phyloP scores from a whole-genome alignment of 2,888 invertebrate genomes.

The Ceraclea dissimilis region DNA sequence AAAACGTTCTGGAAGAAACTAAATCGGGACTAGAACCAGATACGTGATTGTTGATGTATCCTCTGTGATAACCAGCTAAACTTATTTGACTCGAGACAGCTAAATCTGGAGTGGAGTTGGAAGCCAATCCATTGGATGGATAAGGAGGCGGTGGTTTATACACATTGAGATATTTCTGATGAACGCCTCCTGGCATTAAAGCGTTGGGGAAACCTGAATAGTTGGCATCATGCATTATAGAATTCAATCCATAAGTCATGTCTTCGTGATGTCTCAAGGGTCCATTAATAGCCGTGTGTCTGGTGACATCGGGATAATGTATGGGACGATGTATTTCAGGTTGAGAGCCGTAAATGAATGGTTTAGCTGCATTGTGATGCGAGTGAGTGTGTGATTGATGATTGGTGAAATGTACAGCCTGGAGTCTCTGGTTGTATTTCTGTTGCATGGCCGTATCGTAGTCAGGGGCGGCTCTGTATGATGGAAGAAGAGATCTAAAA shows the following conservation, averaged over 20 bases:
- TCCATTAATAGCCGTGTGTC: conserved; percentile 41
- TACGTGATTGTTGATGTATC: conserved; percentile 50
- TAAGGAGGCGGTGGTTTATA: conserved; percentile 84
- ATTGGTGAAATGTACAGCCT: conserved; percentile 40
- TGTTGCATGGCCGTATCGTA: conserved; percentile 90
- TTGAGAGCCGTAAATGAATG: conserved; percentile 59
- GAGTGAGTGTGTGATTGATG: conserved; percentile 35
- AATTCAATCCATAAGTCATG: conserved; percentile 37
- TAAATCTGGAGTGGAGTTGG: conserved; percentile 78
- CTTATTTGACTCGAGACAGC: conserved; percentile 59
- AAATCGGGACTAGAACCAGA: conserved; percentile 73
- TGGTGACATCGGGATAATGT: conserved; percentile 60
- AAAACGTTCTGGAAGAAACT: conserved; percentile 62
- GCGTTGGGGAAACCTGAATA: conserved; percentile 31
- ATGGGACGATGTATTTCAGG: conserved; percentile 61
- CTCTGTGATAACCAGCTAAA: conserved; percentile 37
- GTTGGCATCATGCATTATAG: conserved; percentile 32
- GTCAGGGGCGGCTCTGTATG: conserved; percentile 86
- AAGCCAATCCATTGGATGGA: conserved; percentile 67
- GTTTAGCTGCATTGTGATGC: conserved; percentile 31
- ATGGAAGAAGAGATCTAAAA: conserved; percentile 65
- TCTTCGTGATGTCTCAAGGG: conserved; percentile 34
- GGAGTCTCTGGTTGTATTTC: conserved; percentile 57
- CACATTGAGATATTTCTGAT: conserved; percentile 54
- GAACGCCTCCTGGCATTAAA: conserved; percentile 37